Conservation (phyloP, 2,888 invertebrate species). For the Lithosia quadra region DNA sequence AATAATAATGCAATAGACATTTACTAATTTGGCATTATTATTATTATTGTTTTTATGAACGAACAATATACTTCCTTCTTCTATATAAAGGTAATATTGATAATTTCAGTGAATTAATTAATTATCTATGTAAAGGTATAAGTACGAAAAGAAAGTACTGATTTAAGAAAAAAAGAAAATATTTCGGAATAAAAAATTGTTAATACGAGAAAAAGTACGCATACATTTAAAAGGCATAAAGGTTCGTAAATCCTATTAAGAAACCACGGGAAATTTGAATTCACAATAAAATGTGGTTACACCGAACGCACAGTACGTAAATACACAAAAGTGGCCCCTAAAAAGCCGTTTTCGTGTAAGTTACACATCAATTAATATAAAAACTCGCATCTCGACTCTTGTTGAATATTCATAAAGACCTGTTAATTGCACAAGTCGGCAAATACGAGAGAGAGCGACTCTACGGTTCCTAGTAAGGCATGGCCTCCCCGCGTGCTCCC, state of each 20-base stretch:
- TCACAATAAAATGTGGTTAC: constrained; percentile 36
- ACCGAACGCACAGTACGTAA: constrained; percentile 41
- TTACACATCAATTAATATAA: constrained; percentile 83
- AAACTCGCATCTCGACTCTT: constrained; percentile 74
- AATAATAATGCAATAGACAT: too few species aligned
- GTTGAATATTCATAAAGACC: constrained; percentile 86
- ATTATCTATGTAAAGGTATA: background rate
- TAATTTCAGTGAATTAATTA: too few species aligned
- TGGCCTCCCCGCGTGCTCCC: constrained; percentile 53
- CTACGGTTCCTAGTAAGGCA: constrained; percentile 73
- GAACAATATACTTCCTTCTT: too few species aligned
- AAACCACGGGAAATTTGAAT: constrained; percentile 31
- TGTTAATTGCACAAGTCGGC: constrained; percentile 86
- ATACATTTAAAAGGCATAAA: background rate
- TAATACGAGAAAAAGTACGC: background rate
- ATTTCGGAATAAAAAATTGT: background rate
- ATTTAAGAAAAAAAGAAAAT: background rate
- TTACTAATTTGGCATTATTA: too few species aligned
- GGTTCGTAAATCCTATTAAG: background rate
- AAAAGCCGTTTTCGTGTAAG: constrained; percentile 65
- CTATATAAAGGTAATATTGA: too few species aligned
- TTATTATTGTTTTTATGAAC: too few species aligned
- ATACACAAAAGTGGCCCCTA: constrained; percentile 50
- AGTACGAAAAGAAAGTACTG: background rate
- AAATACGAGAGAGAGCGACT: constrained; percentile 83